Base-by-base conservation (phyloP, 2,797 vertebrate genomes). In the Euthynnus affinis region DNA sequence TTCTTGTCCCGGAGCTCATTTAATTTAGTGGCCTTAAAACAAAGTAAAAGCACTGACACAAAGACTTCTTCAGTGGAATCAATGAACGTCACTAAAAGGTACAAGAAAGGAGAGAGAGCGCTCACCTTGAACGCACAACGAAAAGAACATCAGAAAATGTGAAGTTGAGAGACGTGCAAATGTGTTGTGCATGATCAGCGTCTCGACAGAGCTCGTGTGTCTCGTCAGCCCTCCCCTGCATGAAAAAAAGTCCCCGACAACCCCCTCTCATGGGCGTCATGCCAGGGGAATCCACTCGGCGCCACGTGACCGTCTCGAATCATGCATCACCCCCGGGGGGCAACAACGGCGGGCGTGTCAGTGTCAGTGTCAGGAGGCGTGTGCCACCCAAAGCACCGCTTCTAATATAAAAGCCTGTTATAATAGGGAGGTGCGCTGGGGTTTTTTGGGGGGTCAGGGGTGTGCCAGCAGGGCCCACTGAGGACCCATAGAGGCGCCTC, bases 351-450 rank as follows among this genome's bases (percentile, higher is more conserved):
- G 78, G 90, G 85, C 82, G 76, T 83, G 86, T 91, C 87, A 76
- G 76, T 83, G 86, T 91, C 87, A 76, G 86, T 65, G 85, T 74
- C 12, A 76, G 83, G 85, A 82, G 84, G 80, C 90, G 76, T 87
- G 90, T 87, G 87, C 80, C 85, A 61, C 59, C 83, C 51, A 29
- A 64, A 84, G 63, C 42, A 81, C 37, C 61, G 75, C 73, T 59
- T 88, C 89, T 82, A 34, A 34, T 46, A 86, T 88, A 90, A 91
- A 87, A 71, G 67, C 81, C 80, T 3, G 1, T 88, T 92, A n/a
- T 92, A 90, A 93, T 87, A 88, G 91, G 88, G 60, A 37, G 0
- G 59, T 76, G 71, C 92, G 74, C 89, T 44, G 62, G 91, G 85
- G 49, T 42, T 29, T n/a, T n/a, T 53, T 42, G 25, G 49, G 49